Conservation (phyloP, 2,797 vertebrate species). For the Micropoecilia bifurca region DNA sequence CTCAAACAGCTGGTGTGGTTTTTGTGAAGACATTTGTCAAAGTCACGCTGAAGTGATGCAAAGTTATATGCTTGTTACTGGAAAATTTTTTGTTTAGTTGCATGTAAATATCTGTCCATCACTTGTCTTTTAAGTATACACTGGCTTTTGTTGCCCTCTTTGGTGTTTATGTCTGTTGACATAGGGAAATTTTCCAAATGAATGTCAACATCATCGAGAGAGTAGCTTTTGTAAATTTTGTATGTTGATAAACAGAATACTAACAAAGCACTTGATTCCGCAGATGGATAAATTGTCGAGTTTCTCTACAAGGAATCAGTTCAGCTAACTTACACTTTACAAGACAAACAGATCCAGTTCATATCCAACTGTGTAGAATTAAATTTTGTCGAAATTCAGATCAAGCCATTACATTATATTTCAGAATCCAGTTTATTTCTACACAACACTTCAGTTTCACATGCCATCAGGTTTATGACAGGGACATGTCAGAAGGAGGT, state of each 20-base stretch:
- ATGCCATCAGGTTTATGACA: background rate
- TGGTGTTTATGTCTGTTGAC: constrained; percentile 7
- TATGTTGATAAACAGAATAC: background rate
- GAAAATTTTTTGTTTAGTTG: constrained; percentile 18
- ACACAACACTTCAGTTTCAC: no score
- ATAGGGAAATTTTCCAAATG: background rate
- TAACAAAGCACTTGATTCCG: background rate
- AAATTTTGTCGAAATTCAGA: background rate
- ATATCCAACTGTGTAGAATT: background rate
- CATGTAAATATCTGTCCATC: constrained; percentile 23
- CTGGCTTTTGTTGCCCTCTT: background rate
- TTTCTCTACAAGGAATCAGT: background rate
- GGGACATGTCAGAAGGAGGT: background rate
- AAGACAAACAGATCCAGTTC: background rate
- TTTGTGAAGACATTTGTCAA: constrained; percentile 71
- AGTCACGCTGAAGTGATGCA: constrained; percentile 52
- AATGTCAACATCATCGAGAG: background rate
- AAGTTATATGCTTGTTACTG: constrained; percentile 34
- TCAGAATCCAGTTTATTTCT: background rate
- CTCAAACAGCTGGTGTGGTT: constrained; percentile 59
- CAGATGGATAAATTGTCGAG: background rate
- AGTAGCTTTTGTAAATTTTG: background rate
- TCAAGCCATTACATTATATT: background rate
- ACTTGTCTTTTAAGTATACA: constrained; percentile 7
- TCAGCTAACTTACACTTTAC: background rate